A percentile compares a stretch with the other conserved stretches of the same genome.
Conservation (phyloP, 35 echinoderm and acorn worm species). For the Stichopus chloronotus region DNA sequence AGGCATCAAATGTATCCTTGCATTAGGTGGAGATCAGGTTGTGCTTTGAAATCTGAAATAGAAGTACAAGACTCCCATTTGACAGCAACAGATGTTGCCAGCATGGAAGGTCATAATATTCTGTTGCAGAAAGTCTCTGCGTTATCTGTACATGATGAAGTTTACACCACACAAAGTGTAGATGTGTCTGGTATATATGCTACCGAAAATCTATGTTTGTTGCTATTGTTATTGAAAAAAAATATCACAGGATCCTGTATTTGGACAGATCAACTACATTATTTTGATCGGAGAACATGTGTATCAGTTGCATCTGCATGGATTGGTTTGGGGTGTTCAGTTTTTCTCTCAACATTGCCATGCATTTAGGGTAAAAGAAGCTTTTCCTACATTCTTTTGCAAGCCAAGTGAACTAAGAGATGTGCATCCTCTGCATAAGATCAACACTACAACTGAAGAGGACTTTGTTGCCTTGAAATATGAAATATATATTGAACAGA, state of each 20-base stretch:
- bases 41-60: slow-evolving; percentile 1
- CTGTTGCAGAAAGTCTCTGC: background rate
- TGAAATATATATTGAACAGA: background rate
- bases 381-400: background rate
- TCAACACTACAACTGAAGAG: background rate
- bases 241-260: background rate
- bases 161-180: slow-evolving; percentile 5
- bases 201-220: slow-evolving; percentile 44
- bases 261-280: slow-evolving; percentile 14
- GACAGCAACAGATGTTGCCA: background rate
- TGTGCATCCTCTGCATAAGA: background rate
- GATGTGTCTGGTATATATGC: background rate
- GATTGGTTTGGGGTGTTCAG: background rate
- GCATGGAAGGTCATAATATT: background rate
- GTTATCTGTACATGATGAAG: slow-evolving; percentile 17
- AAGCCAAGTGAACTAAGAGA: background rate
- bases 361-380: background rate
- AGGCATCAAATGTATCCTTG: slow-evolving; percentile 37
- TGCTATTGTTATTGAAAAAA: slow-evolving; percentile 12
- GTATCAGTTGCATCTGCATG: background rate
- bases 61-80: background rate
- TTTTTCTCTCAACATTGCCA: background rate
- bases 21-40: slow-evolving; percentile 17
- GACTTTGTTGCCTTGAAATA: slow-evolving; percentile 19
- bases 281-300: slow-evolving; percentile 35